Evolutionary conservation across 2,113 vertebrate genomes (phyloP).

Genomic region (Panthera leo): DNA sequence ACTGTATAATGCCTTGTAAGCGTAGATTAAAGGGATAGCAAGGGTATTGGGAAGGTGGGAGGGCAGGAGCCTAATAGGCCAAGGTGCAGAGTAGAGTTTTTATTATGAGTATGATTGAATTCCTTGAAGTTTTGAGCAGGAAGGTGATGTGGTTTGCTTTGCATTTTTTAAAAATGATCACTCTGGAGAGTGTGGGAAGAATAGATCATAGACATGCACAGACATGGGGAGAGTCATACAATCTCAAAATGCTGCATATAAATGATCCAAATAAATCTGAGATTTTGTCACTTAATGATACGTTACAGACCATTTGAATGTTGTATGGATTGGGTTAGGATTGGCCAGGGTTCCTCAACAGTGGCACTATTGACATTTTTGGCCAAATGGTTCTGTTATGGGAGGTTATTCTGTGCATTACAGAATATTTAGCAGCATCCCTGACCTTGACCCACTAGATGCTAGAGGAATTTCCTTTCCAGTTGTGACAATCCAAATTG

Average conservation of each 20-base stretch:
- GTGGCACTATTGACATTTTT: neutral
- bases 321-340: rapidly evolving
- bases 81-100: neutral
- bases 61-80: neutral
- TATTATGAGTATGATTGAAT: too few species aligned
- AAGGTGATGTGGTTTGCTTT: neutral
- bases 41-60: neutral
- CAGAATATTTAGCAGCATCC: neutral
- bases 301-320: neutral
- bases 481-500: neutral
- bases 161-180: neutral
- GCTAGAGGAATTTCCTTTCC: neutral
- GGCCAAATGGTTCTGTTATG: neutral
- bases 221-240: neutral
- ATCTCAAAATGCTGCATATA: neutral
- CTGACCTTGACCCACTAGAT: neutral
- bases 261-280: neutral
- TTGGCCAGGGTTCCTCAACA: neutral
- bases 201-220: rapidly evolving
- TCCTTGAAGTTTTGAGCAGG: neutral
- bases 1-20: too few species aligned
- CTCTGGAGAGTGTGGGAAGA: neutral
- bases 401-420: neutral
- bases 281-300: neutral
- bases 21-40: neutral